Conservation (phyloP, 2,113 vertebrate genomes). For the Nanorana parkeri region DNA sequence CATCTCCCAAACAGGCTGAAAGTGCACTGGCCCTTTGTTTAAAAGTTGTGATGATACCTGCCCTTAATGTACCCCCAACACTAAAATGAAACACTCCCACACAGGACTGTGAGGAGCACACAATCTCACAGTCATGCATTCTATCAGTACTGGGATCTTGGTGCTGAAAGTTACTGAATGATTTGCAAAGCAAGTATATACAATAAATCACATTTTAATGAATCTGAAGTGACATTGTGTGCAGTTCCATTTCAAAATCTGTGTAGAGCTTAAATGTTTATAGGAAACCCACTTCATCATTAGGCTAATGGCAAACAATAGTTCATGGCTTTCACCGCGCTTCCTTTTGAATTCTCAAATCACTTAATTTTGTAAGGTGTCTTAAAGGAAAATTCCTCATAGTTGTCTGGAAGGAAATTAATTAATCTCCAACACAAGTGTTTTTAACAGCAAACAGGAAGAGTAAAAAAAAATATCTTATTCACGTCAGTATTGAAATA, state of each 20-base stretch:
- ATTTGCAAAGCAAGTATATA: too few species aligned
- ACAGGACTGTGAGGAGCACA: too few species aligned
- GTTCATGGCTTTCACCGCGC: neutral
- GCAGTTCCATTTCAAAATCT: neutral
- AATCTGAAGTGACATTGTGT: too few species aligned
- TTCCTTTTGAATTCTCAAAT: neutral
- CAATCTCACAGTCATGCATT: too few species aligned
- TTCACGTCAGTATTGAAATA: neutral
- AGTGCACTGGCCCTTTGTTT: too few species aligned
- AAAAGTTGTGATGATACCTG: too few species aligned
- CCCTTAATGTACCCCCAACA: too few species aligned
- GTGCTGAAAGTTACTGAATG: too few species aligned
- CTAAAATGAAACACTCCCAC: too few species aligned
- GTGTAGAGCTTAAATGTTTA: neutral
- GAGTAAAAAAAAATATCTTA: neutral
- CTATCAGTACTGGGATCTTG: too few species aligned
- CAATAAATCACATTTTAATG: too few species aligned
- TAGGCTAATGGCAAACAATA: neutral
- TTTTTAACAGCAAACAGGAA: neutral
- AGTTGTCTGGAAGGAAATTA: neutral
- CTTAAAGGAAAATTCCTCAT: neutral
- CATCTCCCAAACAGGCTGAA: too few species aligned
- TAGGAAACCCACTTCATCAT: neutral
- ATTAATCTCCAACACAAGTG: neutral
- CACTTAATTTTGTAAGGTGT: neutral